Percentiles rank a stretch among this genome's conserved stretches.
Evolutionary conservation across 2,113 vertebrate genomes (phyloP).

Genomic region (Lophochroa leadbeateri): DNA sequence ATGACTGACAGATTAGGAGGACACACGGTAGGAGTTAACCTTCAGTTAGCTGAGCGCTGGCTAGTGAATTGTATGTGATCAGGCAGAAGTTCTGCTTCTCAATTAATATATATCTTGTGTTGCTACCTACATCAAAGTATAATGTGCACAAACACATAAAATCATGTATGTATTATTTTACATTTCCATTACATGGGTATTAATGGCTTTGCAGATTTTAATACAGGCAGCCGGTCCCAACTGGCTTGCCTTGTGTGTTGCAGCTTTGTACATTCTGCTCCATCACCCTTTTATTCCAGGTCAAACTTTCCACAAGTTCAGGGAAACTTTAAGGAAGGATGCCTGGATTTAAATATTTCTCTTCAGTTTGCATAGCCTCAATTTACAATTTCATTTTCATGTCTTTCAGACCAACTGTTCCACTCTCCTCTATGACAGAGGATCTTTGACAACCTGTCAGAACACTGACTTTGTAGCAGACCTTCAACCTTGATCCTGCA

Average conservation of each 20-base stretch:
- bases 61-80: not conserved
- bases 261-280: not conserved
- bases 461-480: not conserved
- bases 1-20: not conserved
- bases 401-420: not conserved
- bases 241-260: not conserved
- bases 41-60: not conserved
- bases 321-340: not conserved
- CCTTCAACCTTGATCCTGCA: not conserved
- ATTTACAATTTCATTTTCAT: not conserved
- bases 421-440: not conserved
- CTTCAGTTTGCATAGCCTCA: not conserved
- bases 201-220: not conserved
- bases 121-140: not conserved
- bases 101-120: fast-evolving
- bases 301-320: not conserved
- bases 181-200: not conserved
- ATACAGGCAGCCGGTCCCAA: too few species aligned
- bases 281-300: not conserved
- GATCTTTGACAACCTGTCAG: not conserved
- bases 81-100: not conserved
- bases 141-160: not conserved
- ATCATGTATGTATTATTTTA: not conserved
- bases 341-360: not conserved
- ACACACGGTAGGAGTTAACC: not conserved